phyloP scores from a whole-genome alignment of 2,888 invertebrate species.

The Nomada fucata region DNA sequence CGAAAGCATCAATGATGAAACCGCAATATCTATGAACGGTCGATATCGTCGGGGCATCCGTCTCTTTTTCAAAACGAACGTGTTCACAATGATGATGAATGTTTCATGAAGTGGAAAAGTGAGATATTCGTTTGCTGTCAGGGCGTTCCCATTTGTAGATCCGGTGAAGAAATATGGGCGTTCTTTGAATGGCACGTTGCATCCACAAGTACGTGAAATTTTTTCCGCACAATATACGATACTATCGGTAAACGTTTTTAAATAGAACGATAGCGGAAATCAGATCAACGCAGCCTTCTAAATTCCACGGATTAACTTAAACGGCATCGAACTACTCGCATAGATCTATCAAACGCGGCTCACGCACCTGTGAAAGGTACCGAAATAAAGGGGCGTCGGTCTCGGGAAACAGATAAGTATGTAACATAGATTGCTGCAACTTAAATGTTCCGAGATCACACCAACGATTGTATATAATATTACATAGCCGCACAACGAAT shows the following conservation, averaged over 20 bases:
- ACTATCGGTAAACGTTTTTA: too few relatives aligned
- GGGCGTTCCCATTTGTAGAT: background rate
- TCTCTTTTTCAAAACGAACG: background rate
- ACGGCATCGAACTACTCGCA: background rate
- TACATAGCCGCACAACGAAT: background rate
- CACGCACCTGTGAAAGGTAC: background rate
- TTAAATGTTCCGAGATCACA: background rate
- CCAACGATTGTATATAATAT: background rate
- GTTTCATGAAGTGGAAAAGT: background rate
- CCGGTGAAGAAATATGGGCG: too few relatives aligned
- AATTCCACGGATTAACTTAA: background rate
- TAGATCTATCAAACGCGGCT: background rate
- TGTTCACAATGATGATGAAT: background rate
- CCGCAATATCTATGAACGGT: conserved; percentile 15
- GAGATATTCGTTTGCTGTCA: too few relatives aligned
- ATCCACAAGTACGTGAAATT: too few relatives aligned
- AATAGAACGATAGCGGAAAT: background rate
- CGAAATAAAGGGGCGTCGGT: too few relatives aligned
- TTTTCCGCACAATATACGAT: background rate
- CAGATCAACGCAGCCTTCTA: background rate
- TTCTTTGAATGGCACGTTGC: too few relatives aligned
- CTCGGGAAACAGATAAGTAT: too few relatives aligned
- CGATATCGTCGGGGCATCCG: background rate
- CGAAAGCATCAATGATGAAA: conserved; percentile 34
- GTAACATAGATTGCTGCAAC: background rate